phyloP scores from a whole-genome alignment of 2,113 vertebrate species.

The Hepsetus odoe region DNA sequence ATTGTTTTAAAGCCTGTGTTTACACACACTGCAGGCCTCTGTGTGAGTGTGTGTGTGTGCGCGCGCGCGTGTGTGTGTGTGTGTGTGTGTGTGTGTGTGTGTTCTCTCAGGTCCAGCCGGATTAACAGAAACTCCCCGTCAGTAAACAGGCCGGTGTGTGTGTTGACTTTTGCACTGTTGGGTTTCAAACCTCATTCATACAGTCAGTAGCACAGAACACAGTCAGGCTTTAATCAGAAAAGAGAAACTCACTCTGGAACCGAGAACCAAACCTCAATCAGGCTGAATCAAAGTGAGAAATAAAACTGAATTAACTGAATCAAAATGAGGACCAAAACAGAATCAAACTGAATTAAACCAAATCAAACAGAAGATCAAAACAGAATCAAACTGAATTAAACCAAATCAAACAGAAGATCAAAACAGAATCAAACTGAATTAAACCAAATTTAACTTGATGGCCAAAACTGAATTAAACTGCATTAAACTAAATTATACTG shows the following conservation, averaged over 20 bases:
- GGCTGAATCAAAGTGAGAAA: too few species aligned
- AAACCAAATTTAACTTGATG: background rate
- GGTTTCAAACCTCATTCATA: background rate
- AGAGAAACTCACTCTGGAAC: too few species aligned
- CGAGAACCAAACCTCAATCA: too few species aligned
- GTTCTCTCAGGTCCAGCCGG: background rate
- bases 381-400: background rate
- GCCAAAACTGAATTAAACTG: background rate
- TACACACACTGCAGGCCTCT: background rate
- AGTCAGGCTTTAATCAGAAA: background rate
- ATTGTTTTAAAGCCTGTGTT: background rate
- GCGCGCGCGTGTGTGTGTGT: background rate
- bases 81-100: too few species aligned
- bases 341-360: too few species aligned
- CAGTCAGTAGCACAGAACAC: background rate
- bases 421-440: background rate
- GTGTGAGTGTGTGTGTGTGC: background rate
- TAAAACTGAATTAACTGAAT: too few species aligned
- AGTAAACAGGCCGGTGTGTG: background rate
- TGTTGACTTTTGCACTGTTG: conserved; percentile 2
- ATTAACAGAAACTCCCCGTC: conserved; percentile 13
- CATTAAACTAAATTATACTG: too few species aligned
- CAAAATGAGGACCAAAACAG: too few species aligned
- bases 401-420: background rate
- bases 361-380: too few species aligned